A percentile compares a stretch with the other conserved stretches of the same genome.
phyloP scores from a whole-genome alignment of 1,140 invertebrate species.

The Muscidifurax raptorellus region DNA sequence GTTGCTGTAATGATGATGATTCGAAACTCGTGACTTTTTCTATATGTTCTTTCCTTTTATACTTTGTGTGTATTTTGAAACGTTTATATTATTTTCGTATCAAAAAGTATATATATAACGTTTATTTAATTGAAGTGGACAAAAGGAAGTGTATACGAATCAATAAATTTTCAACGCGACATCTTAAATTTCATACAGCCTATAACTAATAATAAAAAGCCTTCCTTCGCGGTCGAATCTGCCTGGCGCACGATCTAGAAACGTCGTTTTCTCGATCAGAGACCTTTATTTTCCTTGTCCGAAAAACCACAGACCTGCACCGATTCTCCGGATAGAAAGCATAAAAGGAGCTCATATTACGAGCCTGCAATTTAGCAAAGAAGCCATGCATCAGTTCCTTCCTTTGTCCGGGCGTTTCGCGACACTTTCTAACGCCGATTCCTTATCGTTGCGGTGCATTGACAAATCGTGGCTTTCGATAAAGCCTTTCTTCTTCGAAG shows the following conservation, averaged over 20 bases:
- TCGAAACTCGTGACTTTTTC: background rate
- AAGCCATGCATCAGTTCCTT: background rate
- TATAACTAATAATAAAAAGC: background rate
- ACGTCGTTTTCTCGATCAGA: background rate
- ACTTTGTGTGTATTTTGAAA: background rate
- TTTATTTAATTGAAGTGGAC: no score
- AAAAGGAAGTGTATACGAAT: background rate
- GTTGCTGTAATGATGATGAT: background rate
- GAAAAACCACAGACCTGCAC: background rate
- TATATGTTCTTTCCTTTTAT: no score
- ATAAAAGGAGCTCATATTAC: background rate
- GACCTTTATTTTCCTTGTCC: background rate
- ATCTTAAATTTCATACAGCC: background rate
- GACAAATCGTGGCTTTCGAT: background rate
- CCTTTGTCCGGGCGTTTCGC: background rate
- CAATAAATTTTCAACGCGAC: background rate
- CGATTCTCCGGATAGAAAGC: constrained; percentile 20
- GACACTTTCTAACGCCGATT: constrained; percentile 31
- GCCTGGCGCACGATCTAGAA: background rate
- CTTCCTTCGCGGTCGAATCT: background rate
- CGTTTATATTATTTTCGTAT: background rate
- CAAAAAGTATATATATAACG: no score
- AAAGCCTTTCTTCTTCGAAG: background rate
- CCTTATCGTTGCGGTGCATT: background rate
- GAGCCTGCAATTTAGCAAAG: background rate